A percentile compares a stretch with the other conserved stretches of the same genome.
Evolutionary conservation across 2,113 vertebrate genomes (phyloP).

Genomic region (Centropus bengalensis): DNA sequence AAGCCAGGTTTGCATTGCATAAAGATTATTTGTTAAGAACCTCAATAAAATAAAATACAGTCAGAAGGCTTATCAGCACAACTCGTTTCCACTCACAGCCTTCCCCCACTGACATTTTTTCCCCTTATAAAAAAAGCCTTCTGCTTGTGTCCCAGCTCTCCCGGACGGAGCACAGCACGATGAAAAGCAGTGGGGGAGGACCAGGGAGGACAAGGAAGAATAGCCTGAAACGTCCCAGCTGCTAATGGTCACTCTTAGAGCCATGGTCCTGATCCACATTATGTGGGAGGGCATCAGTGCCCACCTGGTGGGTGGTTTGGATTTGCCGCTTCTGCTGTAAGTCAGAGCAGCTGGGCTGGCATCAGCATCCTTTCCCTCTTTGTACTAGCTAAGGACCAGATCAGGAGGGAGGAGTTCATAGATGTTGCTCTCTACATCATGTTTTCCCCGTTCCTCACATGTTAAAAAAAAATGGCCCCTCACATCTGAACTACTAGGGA

Average conservation of each 20-base stretch:
- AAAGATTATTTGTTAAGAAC: constrained; percentile 78
- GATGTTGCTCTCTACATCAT: background rate
- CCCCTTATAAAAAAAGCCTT: constrained; percentile 59
- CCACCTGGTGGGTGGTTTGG: background rate
- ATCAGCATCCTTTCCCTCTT: background rate
- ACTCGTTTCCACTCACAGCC: constrained; percentile 49
- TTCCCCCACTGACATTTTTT: background rate
- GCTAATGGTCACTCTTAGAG: background rate
- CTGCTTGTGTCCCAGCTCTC: background rate
- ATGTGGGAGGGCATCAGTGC: background rate
- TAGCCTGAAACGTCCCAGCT: background rate
- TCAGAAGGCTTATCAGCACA: constrained; percentile 75
- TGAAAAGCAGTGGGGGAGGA: background rate
- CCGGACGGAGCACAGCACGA: background rate
- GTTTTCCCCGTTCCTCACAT: background rate
- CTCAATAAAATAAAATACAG: constrained; percentile 76
- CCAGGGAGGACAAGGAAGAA: background rate
- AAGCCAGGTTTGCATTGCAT: constrained; percentile 78
- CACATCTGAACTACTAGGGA: background rate
- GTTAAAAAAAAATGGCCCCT: background rate
- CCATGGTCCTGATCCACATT: accelerated
- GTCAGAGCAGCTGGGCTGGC: background rate
- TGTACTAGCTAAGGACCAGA: background rate
- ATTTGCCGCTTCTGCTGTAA: background rate
- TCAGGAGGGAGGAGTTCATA: background rate